Evolutionary conservation across 2,113 vertebrate genomes (phyloP).

Genomic region (Eulemur rufifrons): DNA sequence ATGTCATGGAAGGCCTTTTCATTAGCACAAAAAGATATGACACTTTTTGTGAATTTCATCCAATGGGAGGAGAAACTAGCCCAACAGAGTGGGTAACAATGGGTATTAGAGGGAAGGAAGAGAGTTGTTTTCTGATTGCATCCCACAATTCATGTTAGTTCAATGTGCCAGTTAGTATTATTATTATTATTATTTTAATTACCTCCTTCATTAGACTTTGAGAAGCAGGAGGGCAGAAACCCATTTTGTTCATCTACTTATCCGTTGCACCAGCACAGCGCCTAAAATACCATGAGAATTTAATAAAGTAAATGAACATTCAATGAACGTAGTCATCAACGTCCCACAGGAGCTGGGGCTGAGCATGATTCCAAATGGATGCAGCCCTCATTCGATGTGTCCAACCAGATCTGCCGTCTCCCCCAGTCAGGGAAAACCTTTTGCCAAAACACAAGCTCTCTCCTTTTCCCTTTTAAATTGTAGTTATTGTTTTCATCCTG

Average conservation of each 20-base stretch:
- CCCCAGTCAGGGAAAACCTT: background rate
- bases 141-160: background rate
- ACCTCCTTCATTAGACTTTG: background rate
- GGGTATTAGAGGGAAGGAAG: background rate
- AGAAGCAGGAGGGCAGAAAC: background rate
- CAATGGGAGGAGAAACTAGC: background rate
- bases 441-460: background rate
- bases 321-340: background rate
- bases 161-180: background rate
- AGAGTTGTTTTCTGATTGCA: background rate
- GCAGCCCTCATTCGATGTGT: background rate
- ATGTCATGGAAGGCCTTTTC: background rate
- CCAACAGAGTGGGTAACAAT: background rate
- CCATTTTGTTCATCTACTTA: too few species aligned
- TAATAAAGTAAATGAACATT: background rate
- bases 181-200: background rate
- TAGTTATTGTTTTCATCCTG: background rate
- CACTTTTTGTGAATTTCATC: background rate
- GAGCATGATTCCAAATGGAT: background rate
- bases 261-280: background rate
- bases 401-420: background rate
- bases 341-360: too few species aligned
- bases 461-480: background rate
- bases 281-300: background rate
- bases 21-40: background rate